These are phyloP conservation scores for Gadopsis bispinosus DNA, from an alignment of 2,797 vertebrate genomes.

Conservation along the genomic window DNA sequence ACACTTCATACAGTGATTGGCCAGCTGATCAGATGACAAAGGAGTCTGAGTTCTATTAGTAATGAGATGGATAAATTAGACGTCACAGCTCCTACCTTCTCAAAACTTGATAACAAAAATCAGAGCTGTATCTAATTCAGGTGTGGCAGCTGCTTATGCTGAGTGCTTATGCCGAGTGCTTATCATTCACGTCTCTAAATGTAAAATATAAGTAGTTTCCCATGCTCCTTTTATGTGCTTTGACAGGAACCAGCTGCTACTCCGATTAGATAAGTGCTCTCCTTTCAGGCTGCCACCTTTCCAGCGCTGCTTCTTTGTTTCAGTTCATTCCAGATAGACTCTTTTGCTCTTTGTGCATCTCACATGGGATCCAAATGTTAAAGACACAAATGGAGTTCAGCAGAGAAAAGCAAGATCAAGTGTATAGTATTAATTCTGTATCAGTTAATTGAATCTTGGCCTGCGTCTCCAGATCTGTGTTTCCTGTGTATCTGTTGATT, in stretches of 20 bases:
- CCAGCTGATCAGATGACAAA: not conserved
- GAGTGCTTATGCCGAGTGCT: slow-evolving; percentile 40
- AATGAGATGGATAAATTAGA: not conserved
- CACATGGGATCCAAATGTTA: slow-evolving; percentile 19
- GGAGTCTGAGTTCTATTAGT: not conserved
- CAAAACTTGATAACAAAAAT: slow-evolving; percentile 9
- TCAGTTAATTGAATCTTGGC: slow-evolving; percentile 34
- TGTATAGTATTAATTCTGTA: not conserved
- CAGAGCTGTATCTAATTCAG: slow-evolving; percentile 22
- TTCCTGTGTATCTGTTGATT: not conserved
- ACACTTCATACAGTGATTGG: too few relatives aligned
- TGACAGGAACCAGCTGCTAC: slow-evolving; percentile 53
- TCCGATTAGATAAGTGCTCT: slow-evolving; percentile 58
- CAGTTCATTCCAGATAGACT: slow-evolving; percentile 13
- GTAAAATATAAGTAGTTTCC: slow-evolving; percentile 40
- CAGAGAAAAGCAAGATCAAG: slow-evolving; percentile 15
- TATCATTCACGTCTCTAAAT: slow-evolving; percentile 44
- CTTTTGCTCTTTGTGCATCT: slow-evolving; percentile 4
- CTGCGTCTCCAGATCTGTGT: not conserved
- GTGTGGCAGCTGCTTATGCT: slow-evolving; percentile 11
- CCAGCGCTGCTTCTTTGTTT: not conserved
- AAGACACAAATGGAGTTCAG: slow-evolving; percentile 7
- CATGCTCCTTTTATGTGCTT: slow-evolving; percentile 31
- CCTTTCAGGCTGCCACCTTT: slow-evolving; percentile 49
- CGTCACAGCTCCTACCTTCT: not conserved